Evolutionary conservation across 2,888 invertebrate species (phyloP), one percentile per base, ranked within the genome.

Genomic region (Galeopsomyia nigrocyanea): DNA sequence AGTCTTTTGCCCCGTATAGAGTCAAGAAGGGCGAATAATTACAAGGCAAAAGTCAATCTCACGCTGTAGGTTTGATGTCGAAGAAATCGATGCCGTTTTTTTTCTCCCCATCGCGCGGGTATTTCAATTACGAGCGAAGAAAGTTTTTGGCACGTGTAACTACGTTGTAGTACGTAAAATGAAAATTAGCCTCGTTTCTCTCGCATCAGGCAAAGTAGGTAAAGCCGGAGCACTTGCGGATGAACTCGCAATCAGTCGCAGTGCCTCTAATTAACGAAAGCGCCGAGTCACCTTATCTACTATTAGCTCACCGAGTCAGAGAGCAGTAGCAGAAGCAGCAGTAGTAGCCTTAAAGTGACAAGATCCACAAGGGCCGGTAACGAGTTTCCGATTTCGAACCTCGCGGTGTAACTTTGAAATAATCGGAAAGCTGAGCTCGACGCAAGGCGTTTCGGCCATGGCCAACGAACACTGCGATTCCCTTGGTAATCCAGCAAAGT

Each of bases 401-500:
- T 9, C 17, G 21, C 26, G 21, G 61, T 78, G 62, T 73, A 74
- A 78, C 78, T 76, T 79, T 75, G 77, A 79, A 78, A 80, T 80
- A 79, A 80, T 81, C 79, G 83, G 85, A 76, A 68, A 67, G 51
- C 53, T 22, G 47, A 65, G 63, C 60, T 73, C 22, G 65, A 60
- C 68, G 66, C 39, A 39, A 39, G 19, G 47, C 73, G 46, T 71
- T 74, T 77, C 71, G 66, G 71, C 86, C 86, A 67, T 60, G 39
- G 68, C 73, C 69, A 75, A 75, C 69, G 78, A 77, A 77, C 77
- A 76, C 78, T 78, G 79, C 26, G 80, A 80, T 80, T 80, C 78
- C 73, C 77, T 75, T 77, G 7, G 78, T 84, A 84, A 84, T 82
- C 82, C 81, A 78, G 80, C 80, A 82, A 84, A 84, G 82, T 83